A percentile compares a stretch with the other conserved stretches of the same genome.
Evolutionary conservation across 2,113 vertebrate species (phyloP).

Genomic region (Dicaeum eximium): DNA sequence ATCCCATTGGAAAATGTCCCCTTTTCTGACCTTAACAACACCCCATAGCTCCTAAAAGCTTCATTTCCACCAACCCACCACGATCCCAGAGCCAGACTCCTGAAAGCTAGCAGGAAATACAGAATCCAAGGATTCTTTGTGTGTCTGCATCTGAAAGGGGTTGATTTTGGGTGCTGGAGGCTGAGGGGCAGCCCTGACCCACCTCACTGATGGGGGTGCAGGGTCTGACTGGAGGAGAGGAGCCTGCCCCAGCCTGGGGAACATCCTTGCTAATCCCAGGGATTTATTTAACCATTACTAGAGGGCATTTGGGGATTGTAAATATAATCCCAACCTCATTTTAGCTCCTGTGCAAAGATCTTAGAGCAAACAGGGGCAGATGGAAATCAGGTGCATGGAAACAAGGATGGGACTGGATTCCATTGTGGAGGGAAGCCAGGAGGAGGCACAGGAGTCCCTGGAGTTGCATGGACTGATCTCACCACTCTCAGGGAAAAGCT

Average conservation of each 20-base stretch:
- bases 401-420: not conserved
- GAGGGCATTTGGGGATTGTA: not conserved
- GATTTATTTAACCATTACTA: not conserved
- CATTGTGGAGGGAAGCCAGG: not conserved
- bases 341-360: not conserved
- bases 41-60: not conserved
- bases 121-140: not conserved
- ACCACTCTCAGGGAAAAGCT: not conserved
- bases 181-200: not conserved
- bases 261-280: not conserved
- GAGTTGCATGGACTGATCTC: not conserved
- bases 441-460: not conserved
- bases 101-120: not conserved
- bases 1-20: accelerated
- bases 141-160: not conserved
- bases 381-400: not conserved
- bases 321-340: not conserved
- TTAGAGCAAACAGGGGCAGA: not conserved
- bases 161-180: not conserved
- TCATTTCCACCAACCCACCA: not conserved
- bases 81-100: not conserved
- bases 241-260: not conserved
- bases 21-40: not conserved
- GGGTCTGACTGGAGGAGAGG: not conserved
- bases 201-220: not conserved